Conservation (phyloP, 35 echinoderm and acorn worm species). For the Lytechinus variegatus region DNA sequence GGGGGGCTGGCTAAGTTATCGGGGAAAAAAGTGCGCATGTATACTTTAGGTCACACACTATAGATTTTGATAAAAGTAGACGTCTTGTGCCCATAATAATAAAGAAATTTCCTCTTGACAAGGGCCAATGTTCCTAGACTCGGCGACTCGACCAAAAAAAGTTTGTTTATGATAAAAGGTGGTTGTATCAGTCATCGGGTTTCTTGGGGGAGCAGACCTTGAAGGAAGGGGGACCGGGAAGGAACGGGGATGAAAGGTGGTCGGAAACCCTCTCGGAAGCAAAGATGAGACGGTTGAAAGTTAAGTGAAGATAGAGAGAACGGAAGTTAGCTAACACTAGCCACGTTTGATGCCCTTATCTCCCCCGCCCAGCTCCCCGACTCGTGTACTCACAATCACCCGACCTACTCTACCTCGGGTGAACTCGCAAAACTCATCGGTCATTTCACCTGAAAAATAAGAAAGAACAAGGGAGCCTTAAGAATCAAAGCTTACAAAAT, state of each 20-base stretch:
- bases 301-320: slow-evolving; percentile 3
- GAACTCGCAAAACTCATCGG: background rate
- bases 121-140: background rate
- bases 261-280: background rate
- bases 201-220: background rate
- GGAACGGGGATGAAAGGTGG: background rate
- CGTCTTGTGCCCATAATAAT: background rate
- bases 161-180: background rate
- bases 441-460: background rate
- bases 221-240: background rate
- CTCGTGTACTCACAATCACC: background rate
- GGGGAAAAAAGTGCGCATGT: background rate
- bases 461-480: background rate
- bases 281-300: background rate
- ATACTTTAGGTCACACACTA: background rate
- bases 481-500: no score
- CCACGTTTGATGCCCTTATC: background rate
- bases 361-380: background rate
- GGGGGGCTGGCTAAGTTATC: background rate
- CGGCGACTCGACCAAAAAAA: background rate
- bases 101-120: background rate
- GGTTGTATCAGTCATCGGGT: background rate
- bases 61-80: background rate
- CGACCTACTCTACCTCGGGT: background rate
- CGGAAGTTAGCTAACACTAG: slow-evolving; percentile 10